phyloP scores from a whole-genome alignment of 1,140 invertebrate genomes.

The Drosophila navojoa region DNA sequence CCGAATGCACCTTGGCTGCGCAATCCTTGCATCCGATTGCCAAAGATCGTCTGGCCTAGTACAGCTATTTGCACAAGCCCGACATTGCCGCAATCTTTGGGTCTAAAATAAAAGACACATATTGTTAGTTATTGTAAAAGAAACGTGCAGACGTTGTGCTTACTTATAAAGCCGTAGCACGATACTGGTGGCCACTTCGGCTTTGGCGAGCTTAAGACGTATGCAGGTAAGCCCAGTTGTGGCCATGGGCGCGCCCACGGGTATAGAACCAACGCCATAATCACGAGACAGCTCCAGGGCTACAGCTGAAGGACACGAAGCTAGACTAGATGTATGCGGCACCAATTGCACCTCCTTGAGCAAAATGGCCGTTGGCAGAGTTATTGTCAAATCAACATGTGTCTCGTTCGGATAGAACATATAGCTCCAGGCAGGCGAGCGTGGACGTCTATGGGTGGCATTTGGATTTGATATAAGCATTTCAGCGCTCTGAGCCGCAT shows the following conservation, averaged over 20 bases:
- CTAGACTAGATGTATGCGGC: conserved; percentile 92
- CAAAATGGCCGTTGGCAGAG: conserved; percentile 94
- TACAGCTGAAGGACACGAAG: conserved; percentile 95
- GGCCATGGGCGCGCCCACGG: conserved; percentile 87
- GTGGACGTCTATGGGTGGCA: conserved; percentile 91
- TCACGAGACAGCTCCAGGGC: conserved; percentile 90
- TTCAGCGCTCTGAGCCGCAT: conserved; percentile 94
- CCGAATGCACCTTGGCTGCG: conserved; percentile 47
- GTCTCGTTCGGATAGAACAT: conserved; percentile 96
- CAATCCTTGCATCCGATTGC: conserved; percentile 58
- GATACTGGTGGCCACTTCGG: conserved; percentile 90
- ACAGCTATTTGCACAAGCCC: conserved; percentile 94
- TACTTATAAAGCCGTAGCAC: conserved; percentile 85
- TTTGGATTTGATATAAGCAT: conserved; percentile 91
- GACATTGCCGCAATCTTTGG: conserved; percentile 93
- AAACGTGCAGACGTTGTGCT: background rate
- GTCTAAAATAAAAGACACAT: conserved; percentile 87
- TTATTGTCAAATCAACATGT: conserved; percentile 93
- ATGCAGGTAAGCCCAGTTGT: conserved; percentile 95
- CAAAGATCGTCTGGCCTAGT: conserved; percentile 89
- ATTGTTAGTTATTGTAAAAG: background rate
- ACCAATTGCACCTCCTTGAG: conserved; percentile 95
- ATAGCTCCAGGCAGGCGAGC: conserved; percentile 95
- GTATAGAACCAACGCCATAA: conserved; percentile 86
- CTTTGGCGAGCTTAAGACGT: conserved; percentile 90